Evolutionary conservation across 2,113 vertebrate species (phyloP).

Genomic region (Xenopus borealis): DNA sequence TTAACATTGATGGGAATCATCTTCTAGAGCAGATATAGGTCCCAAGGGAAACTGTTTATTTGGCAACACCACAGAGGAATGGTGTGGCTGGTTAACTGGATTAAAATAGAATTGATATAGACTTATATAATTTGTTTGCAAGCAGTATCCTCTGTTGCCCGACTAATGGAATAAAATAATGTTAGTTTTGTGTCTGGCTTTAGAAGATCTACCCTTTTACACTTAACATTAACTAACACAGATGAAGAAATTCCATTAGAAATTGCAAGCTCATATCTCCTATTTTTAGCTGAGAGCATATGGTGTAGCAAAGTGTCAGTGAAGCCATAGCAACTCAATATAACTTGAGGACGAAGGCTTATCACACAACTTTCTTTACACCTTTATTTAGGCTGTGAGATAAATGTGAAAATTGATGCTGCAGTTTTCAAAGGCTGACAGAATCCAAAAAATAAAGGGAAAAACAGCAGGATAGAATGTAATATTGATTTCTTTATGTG

Average conservation of each 20-base stretch:
- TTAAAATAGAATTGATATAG: too few species aligned
- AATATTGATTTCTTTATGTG: conserved; percentile 22
- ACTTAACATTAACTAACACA: background rate
- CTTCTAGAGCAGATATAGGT: too few species aligned
- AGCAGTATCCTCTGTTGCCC: too few species aligned
- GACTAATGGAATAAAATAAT: too few species aligned
- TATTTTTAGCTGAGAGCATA: conserved; percentile 28
- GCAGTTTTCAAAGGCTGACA: conserved; percentile 23
- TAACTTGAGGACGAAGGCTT: conserved; percentile 27
- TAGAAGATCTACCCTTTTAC: too few species aligned
- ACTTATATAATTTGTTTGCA: too few species aligned
- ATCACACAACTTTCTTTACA: conserved; percentile 34
- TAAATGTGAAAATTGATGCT: conserved; percentile 40
- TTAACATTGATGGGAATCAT: too few species aligned
- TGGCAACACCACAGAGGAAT: too few species aligned
- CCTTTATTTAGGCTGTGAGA: conserved; percentile 31
- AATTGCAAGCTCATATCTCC: conserved; percentile 1
- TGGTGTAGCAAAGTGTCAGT: conserved; percentile 30
- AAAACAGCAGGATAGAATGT: conserved; percentile 27
- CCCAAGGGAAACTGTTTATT: too few species aligned
- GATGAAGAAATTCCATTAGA: background rate
- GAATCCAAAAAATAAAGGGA: too few species aligned
- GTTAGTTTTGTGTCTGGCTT: too few species aligned
- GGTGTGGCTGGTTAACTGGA: too few species aligned
- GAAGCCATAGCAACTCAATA: conserved; percentile 33